phyloP scores from a whole-genome alignment of 23 tunicate genomes.

The Ciona savignyi region DNA sequence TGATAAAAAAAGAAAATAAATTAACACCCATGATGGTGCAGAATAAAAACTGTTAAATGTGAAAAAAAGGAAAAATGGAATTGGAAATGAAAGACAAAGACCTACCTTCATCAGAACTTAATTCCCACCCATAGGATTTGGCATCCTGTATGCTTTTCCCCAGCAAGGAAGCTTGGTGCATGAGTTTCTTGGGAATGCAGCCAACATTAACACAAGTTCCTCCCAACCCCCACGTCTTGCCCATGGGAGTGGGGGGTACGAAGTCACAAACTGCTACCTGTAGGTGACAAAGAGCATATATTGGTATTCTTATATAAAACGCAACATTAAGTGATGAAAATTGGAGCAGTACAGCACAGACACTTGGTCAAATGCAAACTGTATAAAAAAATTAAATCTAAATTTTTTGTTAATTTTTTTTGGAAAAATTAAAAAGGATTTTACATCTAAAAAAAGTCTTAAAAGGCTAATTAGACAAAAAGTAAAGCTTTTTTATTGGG shows the following conservation, averaged over 20 bases:
- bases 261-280: constrained; percentile 92
- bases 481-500: neutral
- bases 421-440: neutral
- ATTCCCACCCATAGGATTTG: constrained; percentile 74
- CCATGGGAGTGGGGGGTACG: constrained; percentile 83
- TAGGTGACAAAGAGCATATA: too few species aligned
- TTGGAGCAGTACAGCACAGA: too few species aligned
- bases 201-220: constrained; percentile 99
- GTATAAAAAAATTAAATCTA: neutral
- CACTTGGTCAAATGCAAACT: too few species aligned
- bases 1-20: too few species aligned
- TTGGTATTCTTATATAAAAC: too few species aligned
- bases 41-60: too few species aligned
- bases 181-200: constrained; percentile 94
- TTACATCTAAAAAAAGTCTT: neutral
- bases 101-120: constrained; percentile 38
- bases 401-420: neutral
- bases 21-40: too few species aligned
- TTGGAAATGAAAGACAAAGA: neutral
- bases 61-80: too few species aligned
- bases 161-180: constrained; percentile 94
- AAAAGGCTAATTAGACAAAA: neutral
- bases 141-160: constrained; percentile 73
- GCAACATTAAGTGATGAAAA: too few species aligned
- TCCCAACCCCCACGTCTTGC: constrained; percentile 94